These are phyloP conservation scores for Carassius carassius DNA, from an alignment of 2,113 vertebrate genomes.

Conservation along the genomic window DNA sequence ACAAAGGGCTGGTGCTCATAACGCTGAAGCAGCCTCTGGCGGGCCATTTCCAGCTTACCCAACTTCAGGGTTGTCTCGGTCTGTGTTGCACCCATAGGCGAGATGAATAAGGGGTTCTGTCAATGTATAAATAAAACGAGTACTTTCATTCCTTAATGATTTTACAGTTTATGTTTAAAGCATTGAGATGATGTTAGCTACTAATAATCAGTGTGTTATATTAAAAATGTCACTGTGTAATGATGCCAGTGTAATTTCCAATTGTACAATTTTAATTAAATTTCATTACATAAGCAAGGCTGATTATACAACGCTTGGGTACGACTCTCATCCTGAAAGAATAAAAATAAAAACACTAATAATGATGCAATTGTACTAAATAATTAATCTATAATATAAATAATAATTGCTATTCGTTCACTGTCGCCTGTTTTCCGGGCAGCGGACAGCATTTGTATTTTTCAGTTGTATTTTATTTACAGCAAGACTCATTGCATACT, in stretches of 20 bases:
- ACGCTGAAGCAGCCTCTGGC: slow-evolving; percentile 77
- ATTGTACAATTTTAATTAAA: background rate
- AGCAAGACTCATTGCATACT: background rate
- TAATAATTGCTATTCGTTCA: background rate
- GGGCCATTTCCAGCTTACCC: slow-evolving; percentile 83
- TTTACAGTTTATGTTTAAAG: background rate
- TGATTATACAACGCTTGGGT: background rate
- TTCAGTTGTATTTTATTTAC: background rate
- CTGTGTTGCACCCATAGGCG: slow-evolving; percentile 63
- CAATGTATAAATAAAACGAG: background rate
- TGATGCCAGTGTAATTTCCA: background rate
- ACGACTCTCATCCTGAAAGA: background rate
- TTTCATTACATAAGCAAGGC: background rate
- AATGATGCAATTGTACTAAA: background rate
- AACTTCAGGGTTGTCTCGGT: slow-evolving; percentile 74
- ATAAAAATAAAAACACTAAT: background rate
- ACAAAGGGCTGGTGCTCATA: slow-evolving; percentile 84
- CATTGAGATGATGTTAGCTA: background rate
- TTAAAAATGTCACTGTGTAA: background rate
- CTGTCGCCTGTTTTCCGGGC: background rate
- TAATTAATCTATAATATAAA: background rate
- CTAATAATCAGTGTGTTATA: background rate
- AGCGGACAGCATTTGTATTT: background rate
- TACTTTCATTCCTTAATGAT: background rate
- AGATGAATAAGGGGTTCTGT: background rate